These are phyloP conservation scores for Albula glossodonta DNA, from an alignment of 2,113 vertebrate species.

Conservation along the genomic window DNA sequence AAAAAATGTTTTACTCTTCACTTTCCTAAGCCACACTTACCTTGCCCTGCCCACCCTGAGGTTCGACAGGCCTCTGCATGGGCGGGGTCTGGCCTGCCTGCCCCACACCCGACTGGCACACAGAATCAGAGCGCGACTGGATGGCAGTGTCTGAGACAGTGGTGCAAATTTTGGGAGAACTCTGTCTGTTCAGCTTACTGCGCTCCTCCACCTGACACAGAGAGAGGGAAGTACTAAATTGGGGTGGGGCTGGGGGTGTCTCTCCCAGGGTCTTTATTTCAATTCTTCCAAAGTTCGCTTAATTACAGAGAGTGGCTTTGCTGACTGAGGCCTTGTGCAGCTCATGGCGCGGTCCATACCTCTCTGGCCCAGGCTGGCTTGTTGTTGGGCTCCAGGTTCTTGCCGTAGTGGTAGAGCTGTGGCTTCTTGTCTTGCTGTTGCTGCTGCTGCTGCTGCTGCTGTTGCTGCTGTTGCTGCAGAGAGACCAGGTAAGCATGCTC, in stretches of 20 bases:
- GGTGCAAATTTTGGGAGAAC: constrained; percentile 82
- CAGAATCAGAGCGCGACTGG: constrained; percentile 75
- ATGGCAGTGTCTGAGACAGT: constrained; percentile 76
- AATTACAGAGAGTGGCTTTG: too few relatives aligned
- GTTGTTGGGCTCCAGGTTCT: constrained; percentile 79
- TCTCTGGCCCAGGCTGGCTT: constrained; percentile 89
- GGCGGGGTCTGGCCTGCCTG: constrained; percentile 85
- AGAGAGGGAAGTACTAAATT: background rate
- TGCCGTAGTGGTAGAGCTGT: constrained; percentile 84
- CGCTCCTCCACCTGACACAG: constrained; percentile 82
- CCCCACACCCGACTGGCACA: constrained; percentile 67
- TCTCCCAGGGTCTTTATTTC: too few relatives aligned
- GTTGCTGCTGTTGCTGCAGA: constrained; percentile 77
- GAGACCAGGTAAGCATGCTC: constrained; percentile 90
- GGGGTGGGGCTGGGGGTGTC: too few relatives aligned
- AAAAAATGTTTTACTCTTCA: background rate
- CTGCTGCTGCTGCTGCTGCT: constrained; percentile 51
- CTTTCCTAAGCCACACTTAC: constrained; percentile 56
- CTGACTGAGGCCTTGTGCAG: too few relatives aligned
- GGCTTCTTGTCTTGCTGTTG: constrained; percentile 78
- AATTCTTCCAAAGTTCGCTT: too few relatives aligned
- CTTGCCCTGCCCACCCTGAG: constrained; percentile 89
- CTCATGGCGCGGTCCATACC: constrained; percentile 54
- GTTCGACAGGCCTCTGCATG: constrained; percentile 89
- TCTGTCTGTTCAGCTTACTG: constrained; percentile 84